Evolutionary conservation across 2,113 vertebrate species (phyloP), one percentile per base, ranked within the genome.

Genomic region (Ageneiosus marmoratus): DNA sequence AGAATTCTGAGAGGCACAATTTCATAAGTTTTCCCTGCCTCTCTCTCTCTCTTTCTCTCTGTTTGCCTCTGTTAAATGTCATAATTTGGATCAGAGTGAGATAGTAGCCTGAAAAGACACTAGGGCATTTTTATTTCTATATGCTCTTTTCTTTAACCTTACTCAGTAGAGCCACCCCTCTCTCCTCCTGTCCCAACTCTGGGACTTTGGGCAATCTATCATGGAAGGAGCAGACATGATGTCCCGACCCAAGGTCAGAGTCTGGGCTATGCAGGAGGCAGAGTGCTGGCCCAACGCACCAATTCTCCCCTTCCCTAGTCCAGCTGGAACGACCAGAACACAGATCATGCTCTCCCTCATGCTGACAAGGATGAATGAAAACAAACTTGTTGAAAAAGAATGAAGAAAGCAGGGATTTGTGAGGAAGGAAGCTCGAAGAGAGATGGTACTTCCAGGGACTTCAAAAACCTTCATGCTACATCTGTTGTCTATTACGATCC

Each of bases 401-500:
- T 88, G 80, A 86, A 89, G 87, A 89, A 87, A 88, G 81, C 50
- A 79, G 20, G 77, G 85, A 90, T 48, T 70, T 48, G 81, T 58
- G 16, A 69, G 58, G 55, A 79, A 20, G 58, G 70, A 85, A 85
- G 16, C 48, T 63, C 24, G 12, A 83, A 69, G 67, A 41, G 79
- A 77, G 83, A 82, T 32, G 58, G 80, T 67, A 29, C 60, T 74
- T 86, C 75, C 24, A 79, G 16, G 34, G 74, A 90, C 87, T 89
- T 91, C 86, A 89, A 93, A 81, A 92, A 90, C 90, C 87, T 53
- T 48, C 80, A 15, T 75, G 70, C 84, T 29, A 16, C 88, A 92
- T 92, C 91, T 94, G 91, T 86, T 84, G 90, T 91, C 91, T 92
- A 91, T 93, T 93, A 93, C 81, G 88, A 93, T 85, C 22, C 75